Percentiles rank a stretch among this genome's conserved stretches.
These are phyloP conservation scores for Trichacis sp. DNA, from an alignment of 2,888 invertebrate species.

Conservation along the genomic window DNA sequence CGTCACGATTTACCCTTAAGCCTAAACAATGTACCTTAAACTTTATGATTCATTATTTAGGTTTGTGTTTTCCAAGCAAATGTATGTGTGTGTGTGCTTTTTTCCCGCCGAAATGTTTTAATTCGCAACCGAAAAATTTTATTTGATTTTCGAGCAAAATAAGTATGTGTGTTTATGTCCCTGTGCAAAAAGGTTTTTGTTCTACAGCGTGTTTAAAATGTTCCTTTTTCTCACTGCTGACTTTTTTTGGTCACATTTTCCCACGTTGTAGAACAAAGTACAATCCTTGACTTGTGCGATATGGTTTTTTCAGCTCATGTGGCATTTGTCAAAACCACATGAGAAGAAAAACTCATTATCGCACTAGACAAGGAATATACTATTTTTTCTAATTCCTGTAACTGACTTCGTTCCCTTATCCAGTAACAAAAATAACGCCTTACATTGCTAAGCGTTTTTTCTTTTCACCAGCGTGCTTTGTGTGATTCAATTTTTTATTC, in stretches of 20 bases:
- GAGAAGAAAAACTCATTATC: too few species aligned
- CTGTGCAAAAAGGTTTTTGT: too few species aligned
- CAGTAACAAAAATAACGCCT: conserved; percentile 27
- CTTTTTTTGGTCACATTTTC: too few species aligned
- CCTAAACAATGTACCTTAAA: conserved; percentile 23
- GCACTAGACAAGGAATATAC: too few species aligned
- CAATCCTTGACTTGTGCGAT: too few species aligned
- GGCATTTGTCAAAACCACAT: too few species aligned
- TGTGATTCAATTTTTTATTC: not conserved
- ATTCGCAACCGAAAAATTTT: not conserved
- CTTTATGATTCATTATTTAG: conserved; percentile 18
- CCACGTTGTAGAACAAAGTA: too few species aligned
- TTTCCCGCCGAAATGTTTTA: not conserved
- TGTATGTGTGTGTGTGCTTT: conserved; percentile 5
- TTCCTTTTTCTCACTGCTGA: too few species aligned
- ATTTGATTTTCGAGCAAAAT: not conserved
- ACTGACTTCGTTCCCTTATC: conserved; percentile 20
- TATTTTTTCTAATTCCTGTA: not conserved
- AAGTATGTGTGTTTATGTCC: not conserved
- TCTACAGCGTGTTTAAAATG: too few species aligned
- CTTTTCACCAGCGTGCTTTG: not conserved
- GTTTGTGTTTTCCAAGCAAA: conserved; percentile 26
- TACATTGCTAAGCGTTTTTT: conserved; percentile 20
- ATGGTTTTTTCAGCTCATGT: too few species aligned
- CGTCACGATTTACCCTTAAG: conserved; percentile 16